These are phyloP conservation scores for Chionis minor DNA, from an alignment of 2,113 vertebrate genomes.

Conservation along the genomic window DNA sequence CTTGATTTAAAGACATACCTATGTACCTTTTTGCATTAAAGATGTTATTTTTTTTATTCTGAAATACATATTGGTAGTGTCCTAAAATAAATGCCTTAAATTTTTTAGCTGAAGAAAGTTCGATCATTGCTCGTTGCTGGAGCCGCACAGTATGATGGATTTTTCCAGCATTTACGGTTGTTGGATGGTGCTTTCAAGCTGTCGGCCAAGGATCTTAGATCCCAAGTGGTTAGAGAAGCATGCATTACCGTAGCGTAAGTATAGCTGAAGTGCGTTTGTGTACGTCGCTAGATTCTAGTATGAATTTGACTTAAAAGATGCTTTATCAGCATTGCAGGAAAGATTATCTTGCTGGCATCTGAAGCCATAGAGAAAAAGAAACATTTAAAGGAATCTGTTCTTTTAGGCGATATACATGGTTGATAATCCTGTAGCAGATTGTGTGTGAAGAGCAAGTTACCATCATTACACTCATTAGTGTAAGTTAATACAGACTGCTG, in stretches of 20 bases:
- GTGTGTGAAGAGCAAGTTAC: background rate
- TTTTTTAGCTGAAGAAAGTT: conserved; percentile 89
- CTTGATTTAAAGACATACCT: background rate
- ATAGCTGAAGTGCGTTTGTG: background rate
- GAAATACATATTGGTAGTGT: accelerated
- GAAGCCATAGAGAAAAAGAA: background rate
- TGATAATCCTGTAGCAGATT: background rate
- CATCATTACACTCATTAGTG: background rate
- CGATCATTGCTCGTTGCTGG: conserved; percentile 92
- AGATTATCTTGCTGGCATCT: background rate
- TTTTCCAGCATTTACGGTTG: conserved; percentile 93
- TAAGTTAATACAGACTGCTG: background rate
- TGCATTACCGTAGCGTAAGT: conserved; percentile 98
- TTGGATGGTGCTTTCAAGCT: conserved; percentile 96
- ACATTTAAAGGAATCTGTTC: background rate
- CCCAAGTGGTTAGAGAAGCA: conserved; percentile 95
- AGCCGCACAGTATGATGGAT: conserved; percentile 90
- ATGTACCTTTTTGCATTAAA: background rate
- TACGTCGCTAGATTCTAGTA: background rate
- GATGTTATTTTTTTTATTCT: background rate
- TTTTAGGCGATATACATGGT: accelerated
- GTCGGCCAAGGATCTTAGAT: conserved; percentile 95
- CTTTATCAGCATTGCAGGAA: background rate
- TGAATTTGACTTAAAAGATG: background rate
- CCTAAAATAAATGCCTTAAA: background rate